Evolutionary conservation across 2,113 vertebrate species (phyloP).

Genomic region (Rhinolophus sinicus): DNA sequence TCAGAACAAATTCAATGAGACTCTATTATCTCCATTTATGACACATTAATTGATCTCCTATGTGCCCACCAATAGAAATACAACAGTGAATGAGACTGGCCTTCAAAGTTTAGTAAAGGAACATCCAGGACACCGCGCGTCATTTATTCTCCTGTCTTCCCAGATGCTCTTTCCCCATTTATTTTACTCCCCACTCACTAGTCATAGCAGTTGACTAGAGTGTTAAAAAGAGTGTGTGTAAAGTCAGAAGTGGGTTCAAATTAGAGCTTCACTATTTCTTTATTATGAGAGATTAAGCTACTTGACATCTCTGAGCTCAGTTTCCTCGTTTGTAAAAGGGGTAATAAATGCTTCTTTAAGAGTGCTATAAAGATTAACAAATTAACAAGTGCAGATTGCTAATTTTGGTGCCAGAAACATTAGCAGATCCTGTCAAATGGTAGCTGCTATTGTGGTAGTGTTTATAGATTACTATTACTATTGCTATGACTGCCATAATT

Average conservation of each 20-base stretch:
- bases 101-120: neutral
- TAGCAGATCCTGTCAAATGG: too few species aligned
- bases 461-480: neutral
- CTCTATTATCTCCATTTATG: neutral
- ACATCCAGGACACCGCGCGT: neutral
- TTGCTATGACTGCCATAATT: neutral
- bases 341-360: neutral
- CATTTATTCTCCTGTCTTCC: neutral
- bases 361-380: neutral
- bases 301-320: neutral
- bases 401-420: neutral
- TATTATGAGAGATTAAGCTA: neutral
- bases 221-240: neutral
- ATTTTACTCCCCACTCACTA: neutral
- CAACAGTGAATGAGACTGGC: neutral
- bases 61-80: neutral
- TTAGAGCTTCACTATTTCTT: neutral
- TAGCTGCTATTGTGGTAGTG: neutral
- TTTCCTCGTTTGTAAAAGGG: neutral
- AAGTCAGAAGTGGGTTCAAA: neutral
- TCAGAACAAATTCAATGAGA: conserved; percentile 4
- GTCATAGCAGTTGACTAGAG: neutral
- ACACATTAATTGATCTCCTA: neutral
- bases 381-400: neutral
- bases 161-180: neutral